Evolutionary conservation across 1,140 invertebrate genomes (phyloP), one percentile per base, ranked within the genome.

Genomic region (Holcopasites calliopsidis): DNA sequence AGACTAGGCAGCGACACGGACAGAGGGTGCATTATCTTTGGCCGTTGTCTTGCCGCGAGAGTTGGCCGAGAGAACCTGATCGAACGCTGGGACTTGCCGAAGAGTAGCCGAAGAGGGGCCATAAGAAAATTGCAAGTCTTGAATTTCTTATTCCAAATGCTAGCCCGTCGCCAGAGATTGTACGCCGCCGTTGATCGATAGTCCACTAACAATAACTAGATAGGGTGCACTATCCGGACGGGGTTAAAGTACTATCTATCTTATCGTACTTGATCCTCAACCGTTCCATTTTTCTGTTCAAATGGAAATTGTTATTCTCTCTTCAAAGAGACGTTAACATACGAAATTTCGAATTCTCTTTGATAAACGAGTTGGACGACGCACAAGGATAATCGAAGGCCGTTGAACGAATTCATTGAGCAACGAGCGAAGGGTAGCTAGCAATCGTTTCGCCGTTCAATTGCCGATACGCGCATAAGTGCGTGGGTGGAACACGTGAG

Each of bases 121-220:
- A 90, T 90, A 91, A 91, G 90, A 90, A 91, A 91, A 90, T 91
- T 91, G 79, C 79, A 82, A 76, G 64, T 76, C 69, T 60, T 86
- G 79, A 89, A 88, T 90, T 87, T 89, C 86, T 90, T 88, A 90
- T 88, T 85, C 75, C 50, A 60, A 62, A 42, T 60, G 40, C 60
- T n/a, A 69, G 74, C 54, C 52, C 66, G 81, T 81, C 68, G 38
- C 58, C 62, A 21, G 11, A 40, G 55, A 79, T 76, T 77, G 31
- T 49, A 26, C 61, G 68, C 38, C 23, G 60, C 62, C 61, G 42
- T 82, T 70, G 82, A 55, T 85, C 83, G 80, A 52, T 33, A 21
- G 2, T 50, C n/a, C 3, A n/a, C 4, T 5, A 5, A 38, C 4
- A 38, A 10, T 38, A 38, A 38, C 82, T 84, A 65, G 50, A n/a